Base-by-base conservation (phyloP, 2,888 invertebrate genomes). In the Dryomyza anilis region DNA sequence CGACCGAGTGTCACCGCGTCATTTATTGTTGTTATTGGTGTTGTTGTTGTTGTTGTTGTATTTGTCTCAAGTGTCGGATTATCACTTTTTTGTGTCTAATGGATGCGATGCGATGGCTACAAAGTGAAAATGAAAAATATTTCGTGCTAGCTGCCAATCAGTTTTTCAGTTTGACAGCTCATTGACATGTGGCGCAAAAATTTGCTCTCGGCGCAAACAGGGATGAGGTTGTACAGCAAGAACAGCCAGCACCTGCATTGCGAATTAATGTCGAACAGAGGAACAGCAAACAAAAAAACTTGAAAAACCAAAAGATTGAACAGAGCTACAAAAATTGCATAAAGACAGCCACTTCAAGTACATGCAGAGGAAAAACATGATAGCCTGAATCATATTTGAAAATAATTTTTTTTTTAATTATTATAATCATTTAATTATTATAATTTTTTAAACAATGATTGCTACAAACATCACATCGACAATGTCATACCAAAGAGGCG, bases 31-130 rank as follows among this genome's bases (percentile, higher is more conserved):
- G n/a, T n/a, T n/a, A n/a, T n/a, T n/a, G n/a, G n/a, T n/a, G n/a
- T n/a, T n/a, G n/a, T n/a, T n/a, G n/a, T n/a, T n/a, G n/a, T n/a
- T n/a, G n/a, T n/a, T n/a, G 25, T 52, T 52, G 50, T 52, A 27
- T 29, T 25, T 27, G n/a, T 56, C 30, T 52, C 43, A 45, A 63
- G 30, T 63, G 63, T 27, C 63, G 46, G 63, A 64, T 59, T 59
- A 64, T 33, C 52, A 48, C 21, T 8, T 25, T 45, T 30, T 58
- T 25, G 45, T 58, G n/a, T n/a, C 27, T 58, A 6, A 39, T 45
- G 10, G 21, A 36, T 10, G 55, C n/a, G n/a, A n/a, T n/a, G n/a
- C n/a, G n/a, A n/a, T n/a, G 36, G 36, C 36, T 33, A 16, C 33
- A 36, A 52, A 52, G 50, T 52, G 50, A 27, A 52, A 52, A 52